phyloP scores from a whole-genome alignment of 2,888 invertebrate species.

The Melinopterus prodromus region DNA sequence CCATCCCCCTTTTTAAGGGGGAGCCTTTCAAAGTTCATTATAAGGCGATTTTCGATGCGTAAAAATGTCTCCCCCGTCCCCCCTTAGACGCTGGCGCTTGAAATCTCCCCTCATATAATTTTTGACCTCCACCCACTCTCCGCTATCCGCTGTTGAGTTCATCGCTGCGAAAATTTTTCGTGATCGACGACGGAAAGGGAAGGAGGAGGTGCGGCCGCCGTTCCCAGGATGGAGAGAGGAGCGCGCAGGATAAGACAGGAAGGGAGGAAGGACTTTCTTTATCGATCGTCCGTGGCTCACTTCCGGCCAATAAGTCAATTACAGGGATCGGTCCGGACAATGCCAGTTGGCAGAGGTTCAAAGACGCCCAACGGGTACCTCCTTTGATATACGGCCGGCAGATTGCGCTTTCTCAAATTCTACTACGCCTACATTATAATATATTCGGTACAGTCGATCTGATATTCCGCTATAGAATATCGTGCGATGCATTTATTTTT shows the following conservation, averaged over 20 bases:
- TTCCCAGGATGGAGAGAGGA: conserved; percentile 4
- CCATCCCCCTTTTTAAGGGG: not conserved
- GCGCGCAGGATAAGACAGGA: conserved; percentile 14
- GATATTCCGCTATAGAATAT: not conserved
- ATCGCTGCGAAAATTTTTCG: not conserved
- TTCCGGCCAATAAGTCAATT: conserved; percentile 62
- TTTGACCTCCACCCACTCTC: not conserved
- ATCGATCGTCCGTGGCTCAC: conserved; percentile 56
- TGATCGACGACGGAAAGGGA: not conserved
- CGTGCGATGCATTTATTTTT: not conserved
- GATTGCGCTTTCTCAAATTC: conserved; percentile 11
- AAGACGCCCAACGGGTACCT: conserved; percentile 50
- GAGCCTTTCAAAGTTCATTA: not conserved
- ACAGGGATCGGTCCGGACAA: conserved; percentile 56
- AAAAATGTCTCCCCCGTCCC: not conserved
- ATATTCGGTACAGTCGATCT: not conserved
- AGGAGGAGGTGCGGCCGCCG: not conserved
- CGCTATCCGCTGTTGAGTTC: not conserved
- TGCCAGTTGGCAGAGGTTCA: conserved; percentile 60
- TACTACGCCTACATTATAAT: not conserved
- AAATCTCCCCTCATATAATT: not conserved
- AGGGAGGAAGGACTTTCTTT: conserved; percentile 41
- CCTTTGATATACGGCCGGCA: conserved; percentile 56
- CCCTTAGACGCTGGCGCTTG: not conserved
- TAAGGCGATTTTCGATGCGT: conserved; percentile 4